These are phyloP conservation scores for Trichonephila clavipes DNA, from an alignment of 1,140 invertebrate species.

Conservation along the genomic window DNA sequence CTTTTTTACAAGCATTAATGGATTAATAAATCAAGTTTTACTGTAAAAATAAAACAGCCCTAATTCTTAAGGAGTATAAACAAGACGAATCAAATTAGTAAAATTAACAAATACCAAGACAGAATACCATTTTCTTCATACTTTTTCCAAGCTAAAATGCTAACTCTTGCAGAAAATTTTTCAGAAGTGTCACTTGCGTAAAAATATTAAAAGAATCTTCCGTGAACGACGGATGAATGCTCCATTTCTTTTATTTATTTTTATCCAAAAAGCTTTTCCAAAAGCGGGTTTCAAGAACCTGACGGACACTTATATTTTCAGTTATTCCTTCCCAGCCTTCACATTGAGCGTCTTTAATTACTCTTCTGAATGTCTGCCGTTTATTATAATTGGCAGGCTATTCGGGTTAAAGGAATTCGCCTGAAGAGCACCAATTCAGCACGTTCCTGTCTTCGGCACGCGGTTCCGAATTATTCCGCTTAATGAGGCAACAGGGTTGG, in stretches of 20 bases:
- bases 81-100: background rate
- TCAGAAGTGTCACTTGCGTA: background rate
- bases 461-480: slow-evolving; percentile 49
- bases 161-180: background rate
- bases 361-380: slow-evolving; percentile 47
- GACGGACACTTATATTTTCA: slow-evolving; percentile 38
- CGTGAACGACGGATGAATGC: background rate
- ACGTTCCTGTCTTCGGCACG: slow-evolving; percentile 47
- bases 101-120: background rate
- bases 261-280: background rate
- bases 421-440: slow-evolving; percentile 46
- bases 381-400: slow-evolving; percentile 67
- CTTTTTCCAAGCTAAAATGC: background rate
- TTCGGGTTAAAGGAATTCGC: slow-evolving; percentile 54
- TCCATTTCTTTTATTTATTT: slow-evolving; percentile 1
- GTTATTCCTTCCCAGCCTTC: background rate
- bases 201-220: background rate
- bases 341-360: slow-evolving; percentile 53
- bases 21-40: background rate
- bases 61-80: background rate
- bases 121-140: background rate
- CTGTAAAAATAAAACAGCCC: background rate
- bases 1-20: background rate
- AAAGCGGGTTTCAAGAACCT: background rate
- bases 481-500: slow-evolving; percentile 43